Percentiles rank a stretch among this genome's conserved stretches.
These are phyloP conservation scores for Electrophaes corylata DNA, from an alignment of 2,888 invertebrate genomes.

Conservation along the genomic window DNA sequence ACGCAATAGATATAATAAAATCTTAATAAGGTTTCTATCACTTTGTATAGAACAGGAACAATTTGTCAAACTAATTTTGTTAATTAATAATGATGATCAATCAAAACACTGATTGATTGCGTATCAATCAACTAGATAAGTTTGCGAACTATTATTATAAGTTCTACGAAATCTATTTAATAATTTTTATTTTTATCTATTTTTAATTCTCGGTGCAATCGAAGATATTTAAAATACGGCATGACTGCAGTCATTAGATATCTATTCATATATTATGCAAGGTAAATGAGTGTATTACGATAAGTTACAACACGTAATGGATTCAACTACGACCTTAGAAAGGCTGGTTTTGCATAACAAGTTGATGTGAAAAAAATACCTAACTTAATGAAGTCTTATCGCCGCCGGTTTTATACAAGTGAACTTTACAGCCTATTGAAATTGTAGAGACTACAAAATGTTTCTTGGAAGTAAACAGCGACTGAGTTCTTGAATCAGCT, in stretches of 20 bases:
- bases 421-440: conserved; percentile 5
- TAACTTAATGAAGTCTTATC: conserved; percentile 28
- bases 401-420: conserved; percentile 16
- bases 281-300: conserved; percentile 50
- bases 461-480: background rate
- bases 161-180: background rate
- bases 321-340: conserved; percentile 64
- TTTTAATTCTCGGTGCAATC: conserved; percentile 10
- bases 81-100: conserved; percentile 7
- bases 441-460: background rate
- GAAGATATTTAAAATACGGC: background rate
- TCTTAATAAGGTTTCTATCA: background rate
- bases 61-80: background rate
- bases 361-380: conserved; percentile 34
- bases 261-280: conserved; percentile 50
- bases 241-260: conserved; percentile 42
- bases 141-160: background rate
- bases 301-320: conserved; percentile 52
- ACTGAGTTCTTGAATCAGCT: background rate
- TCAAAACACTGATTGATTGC: background rate
- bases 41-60: background rate
- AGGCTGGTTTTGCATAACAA: conserved; percentile 51
- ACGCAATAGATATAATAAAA: too few species aligned
- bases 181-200: background rate
- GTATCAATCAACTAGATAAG: conserved; percentile 1